phyloP scores from a whole-genome alignment of 2,113 vertebrate species.

The Clarias macrocephalus region DNA sequence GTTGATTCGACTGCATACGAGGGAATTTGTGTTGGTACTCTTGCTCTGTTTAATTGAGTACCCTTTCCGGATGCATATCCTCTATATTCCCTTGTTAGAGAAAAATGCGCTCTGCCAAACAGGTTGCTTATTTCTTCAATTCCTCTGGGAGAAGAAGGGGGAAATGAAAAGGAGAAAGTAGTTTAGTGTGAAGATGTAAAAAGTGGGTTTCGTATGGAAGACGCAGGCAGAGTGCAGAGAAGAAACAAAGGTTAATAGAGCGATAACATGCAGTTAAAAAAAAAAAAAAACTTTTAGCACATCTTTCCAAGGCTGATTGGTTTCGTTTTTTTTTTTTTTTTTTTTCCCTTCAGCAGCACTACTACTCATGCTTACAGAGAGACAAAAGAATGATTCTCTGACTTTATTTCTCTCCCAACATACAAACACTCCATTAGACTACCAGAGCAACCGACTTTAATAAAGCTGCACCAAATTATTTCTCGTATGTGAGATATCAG shows the following conservation, averaged over 20 bases:
- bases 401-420: not conserved
- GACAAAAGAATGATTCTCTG: not conserved
- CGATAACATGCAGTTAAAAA: not conserved
- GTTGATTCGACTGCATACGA: not conserved
- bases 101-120: not conserved
- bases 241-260: not conserved
- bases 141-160: not conserved
- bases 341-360: not conserved
- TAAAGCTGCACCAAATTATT: too few relatives aligned
- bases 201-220: not conserved
- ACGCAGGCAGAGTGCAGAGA: not conserved
- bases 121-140: constrained; percentile 11
- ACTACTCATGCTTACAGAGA: not conserved
- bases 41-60: not conserved
- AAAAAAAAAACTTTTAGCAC: not conserved
- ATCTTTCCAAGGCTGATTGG: not conserved
- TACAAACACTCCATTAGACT: not conserved
- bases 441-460: too few relatives aligned
- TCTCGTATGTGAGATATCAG: too few relatives aligned
- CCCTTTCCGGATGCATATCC: not conserved
- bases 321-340: too few relatives aligned
- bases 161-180: not conserved
- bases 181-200: not conserved
- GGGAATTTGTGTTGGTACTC: not conserved
- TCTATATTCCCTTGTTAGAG: not conserved